Conservation (phyloP, 2,113 vertebrate species). For the Engystomops pustulosus region DNA sequence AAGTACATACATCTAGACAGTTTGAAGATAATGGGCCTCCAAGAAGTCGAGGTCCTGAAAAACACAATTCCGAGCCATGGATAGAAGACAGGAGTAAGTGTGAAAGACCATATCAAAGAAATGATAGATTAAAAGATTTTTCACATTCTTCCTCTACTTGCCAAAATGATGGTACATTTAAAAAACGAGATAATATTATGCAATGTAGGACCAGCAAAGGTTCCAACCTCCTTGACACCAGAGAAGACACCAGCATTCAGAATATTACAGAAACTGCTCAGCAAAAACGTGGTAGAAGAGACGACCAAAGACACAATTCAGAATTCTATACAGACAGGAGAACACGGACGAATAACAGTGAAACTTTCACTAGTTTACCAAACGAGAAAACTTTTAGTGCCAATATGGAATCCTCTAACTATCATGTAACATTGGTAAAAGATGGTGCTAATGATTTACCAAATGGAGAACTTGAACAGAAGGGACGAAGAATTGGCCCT, state of each 20-base stretch:
- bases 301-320: slow-evolving; percentile 78
- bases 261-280: slow-evolving; percentile 74
- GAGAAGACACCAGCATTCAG: slow-evolving; percentile 75
- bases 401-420: slow-evolving; percentile 74
- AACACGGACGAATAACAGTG: slow-evolving; percentile 73
- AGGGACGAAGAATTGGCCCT: slow-evolving; percentile 85
- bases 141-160: slow-evolving; percentile 69
- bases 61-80: slow-evolving; percentile 73
- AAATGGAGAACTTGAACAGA: slow-evolving; percentile 84
- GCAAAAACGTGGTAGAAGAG: slow-evolving; percentile 81
- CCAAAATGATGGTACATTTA: slow-evolving; percentile 73
- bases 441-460: slow-evolving; percentile 76
- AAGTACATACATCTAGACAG: slow-evolving; percentile 83
- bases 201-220: slow-evolving; percentile 75
- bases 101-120: slow-evolving; percentile 76
- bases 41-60: slow-evolving; percentile 81
- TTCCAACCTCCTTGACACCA: slow-evolving; percentile 71
- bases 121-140: slow-evolving; percentile 81
- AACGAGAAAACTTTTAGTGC: slow-evolving; percentile 76
- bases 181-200: slow-evolving; percentile 80
- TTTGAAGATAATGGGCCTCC: slow-evolving; percentile 73
- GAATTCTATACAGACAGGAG: slow-evolving; percentile 81
- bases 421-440: slow-evolving; percentile 66
- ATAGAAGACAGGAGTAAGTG: slow-evolving; percentile 77
- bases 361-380: slow-evolving; percentile 73